A percentile compares a stretch with the other conserved stretches of the same genome.
Evolutionary conservation across 2,797 vertebrate genomes (phyloP).

Genomic region (Prionace glauca): DNA sequence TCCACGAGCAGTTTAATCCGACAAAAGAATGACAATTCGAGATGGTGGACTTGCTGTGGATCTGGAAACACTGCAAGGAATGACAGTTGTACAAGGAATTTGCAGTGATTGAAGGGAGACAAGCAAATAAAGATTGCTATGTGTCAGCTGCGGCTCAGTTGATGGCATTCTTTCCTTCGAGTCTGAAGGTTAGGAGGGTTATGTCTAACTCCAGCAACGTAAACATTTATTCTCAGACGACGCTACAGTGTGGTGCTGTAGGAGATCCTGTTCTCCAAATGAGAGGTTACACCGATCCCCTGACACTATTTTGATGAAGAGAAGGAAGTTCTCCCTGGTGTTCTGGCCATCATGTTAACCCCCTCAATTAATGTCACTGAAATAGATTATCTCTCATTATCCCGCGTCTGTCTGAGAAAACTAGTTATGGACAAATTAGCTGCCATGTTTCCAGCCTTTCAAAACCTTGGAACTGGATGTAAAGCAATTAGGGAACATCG

Average conservation of each 20-base stretch:
- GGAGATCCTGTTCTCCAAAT: not conserved
- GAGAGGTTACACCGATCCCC: not conserved
- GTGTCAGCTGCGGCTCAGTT: not conserved
- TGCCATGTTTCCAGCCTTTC: not conserved
- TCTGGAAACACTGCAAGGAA: not conserved
- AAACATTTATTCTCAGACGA: not conserved
- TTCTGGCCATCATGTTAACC: not conserved
- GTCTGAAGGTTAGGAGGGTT: not conserved
- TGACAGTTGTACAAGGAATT: not conserved
- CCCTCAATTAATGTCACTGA: not conserved
- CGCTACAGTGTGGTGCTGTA: not conserved
- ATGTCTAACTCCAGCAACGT: not conserved
- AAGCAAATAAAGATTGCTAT: not conserved
- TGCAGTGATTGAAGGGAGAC: not conserved
- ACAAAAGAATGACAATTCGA: not conserved
- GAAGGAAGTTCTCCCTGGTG: not conserved
- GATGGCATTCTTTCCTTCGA: not conserved
- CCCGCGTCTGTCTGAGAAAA: not conserved
- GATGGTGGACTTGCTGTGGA: not conserved
- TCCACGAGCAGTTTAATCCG: not conserved
- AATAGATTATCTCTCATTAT: not conserved
- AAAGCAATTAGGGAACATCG: no score
- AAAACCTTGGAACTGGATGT: not conserved
- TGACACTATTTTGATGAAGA: not conserved
- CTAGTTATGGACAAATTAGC: not conserved